Percentiles rank a stretch among this genome's conserved stretches.
Conservation (phyloP, 2,888 invertebrate species). For the Siphlonurus alternatus region DNA sequence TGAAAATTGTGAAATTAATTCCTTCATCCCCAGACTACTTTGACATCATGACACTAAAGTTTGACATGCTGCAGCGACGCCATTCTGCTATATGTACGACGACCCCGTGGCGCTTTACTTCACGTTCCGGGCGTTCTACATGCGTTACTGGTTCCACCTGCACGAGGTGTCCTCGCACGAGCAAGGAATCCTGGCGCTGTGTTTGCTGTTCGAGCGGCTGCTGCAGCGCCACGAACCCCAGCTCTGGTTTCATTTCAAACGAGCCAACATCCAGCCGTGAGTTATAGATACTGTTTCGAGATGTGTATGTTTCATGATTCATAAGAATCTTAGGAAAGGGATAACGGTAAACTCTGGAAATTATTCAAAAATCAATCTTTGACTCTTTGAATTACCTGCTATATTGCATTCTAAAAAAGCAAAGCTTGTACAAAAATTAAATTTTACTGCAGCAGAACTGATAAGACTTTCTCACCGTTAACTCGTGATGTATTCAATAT, state of each 20-base stretch:
- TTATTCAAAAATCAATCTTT: neutral
- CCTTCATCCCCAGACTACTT: no score
- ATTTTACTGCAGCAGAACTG: no score
- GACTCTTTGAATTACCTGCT: neutral
- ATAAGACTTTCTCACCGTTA: no score
- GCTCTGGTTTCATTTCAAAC: constrained; percentile 80
- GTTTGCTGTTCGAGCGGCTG: constrained; percentile 74
- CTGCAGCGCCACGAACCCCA: constrained; percentile 80
- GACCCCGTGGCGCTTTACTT: constrained; percentile 76
- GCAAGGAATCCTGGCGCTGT: constrained; percentile 82
- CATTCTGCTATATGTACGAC: constrained; percentile 85
- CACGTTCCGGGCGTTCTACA: constrained; percentile 80
- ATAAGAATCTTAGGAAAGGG: neutral
- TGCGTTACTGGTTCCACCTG: constrained; percentile 78
- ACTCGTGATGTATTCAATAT: no score
- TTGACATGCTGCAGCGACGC: constrained; percentile 48
- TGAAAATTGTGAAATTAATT: neutral
- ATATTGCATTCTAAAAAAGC: neutral
- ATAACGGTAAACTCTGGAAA: neutral
- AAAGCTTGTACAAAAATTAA: no score
- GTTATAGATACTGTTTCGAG: constrained; percentile 25
- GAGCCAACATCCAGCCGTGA: constrained; percentile 82
- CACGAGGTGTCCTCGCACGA: constrained; percentile 86
- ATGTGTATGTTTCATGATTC: neutral
- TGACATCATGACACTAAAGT: neutral